Evolutionary conservation across 2,797 vertebrate species (phyloP), one percentile per base, ranked within the genome.

Genomic region (Pipistrellus pygmaeus): DNA sequence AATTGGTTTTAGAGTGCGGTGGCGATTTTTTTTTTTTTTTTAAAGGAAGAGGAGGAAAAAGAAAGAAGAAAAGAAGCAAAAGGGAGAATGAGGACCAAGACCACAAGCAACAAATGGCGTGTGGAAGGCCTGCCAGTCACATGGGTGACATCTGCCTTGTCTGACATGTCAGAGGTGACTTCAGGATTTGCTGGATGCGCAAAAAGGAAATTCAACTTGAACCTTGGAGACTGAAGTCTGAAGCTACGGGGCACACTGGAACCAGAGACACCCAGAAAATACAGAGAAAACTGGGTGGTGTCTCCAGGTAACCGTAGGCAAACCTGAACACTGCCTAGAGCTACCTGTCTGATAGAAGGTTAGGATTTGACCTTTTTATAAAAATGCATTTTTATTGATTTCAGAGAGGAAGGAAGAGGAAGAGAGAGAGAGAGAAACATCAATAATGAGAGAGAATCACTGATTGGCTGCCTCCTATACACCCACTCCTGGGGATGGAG

Each of bases 81-180:
- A 93, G 90, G 92, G 73, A 95, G 94, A 97, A 94, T 85, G 86
- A 88, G 38, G 0, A 92, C 85, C 85, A 88, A 32, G 0, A 92
- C 88, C 85, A 85, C 95, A 86, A 11, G 2, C 68, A 77, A 78
- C 97, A 97, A 97, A 97, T 93, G 95, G 96, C 8, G 1, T 71
- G 76, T 2, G 9, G 94, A 76, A 94, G 69, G 48, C 88, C 94
- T 87, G 92, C 90, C 86, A 92, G 94, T 86, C 96, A 95, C 95
- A 44, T 85, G 60, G 90, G 84, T 88, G 96, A 97, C 97, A 96
- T 96, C 96, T 96, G 96, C 97, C 97, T 96, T 90, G 95, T 96
- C 97, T 97, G 85, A 96, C 95, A 97, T 96, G 94, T 97, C 96
- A 93, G 96, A 96, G 96, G 96, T 97, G 94, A 95, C 87, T 96